These are phyloP conservation scores for Alosa alosa DNA, from an alignment of 2,113 vertebrate genomes.

Conservation along the genomic window DNA sequence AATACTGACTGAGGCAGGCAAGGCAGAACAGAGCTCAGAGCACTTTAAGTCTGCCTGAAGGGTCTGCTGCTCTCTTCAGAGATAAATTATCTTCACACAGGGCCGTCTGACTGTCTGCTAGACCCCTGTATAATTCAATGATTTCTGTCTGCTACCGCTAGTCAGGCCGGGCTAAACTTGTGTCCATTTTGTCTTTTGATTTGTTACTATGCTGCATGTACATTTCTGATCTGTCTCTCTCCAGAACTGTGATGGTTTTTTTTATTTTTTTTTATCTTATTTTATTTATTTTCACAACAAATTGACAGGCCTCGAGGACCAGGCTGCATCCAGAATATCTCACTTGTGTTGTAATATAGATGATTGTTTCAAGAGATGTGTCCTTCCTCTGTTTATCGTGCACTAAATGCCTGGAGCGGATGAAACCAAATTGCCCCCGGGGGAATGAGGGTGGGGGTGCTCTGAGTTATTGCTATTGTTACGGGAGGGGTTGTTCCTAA, in stretches of 20 bases:
- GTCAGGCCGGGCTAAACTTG: not conserved
- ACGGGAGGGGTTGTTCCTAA: conserved; percentile 28
- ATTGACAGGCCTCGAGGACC: conserved; percentile 9
- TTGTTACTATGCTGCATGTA: not conserved
- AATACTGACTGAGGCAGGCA: not conserved
- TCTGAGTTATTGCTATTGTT: conserved; percentile 56
- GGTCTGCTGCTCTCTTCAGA: conserved; percentile 12
- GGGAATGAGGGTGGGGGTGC: not conserved
- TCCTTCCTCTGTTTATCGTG: conserved; percentile 51
- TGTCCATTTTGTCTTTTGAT: conserved; percentile 2
- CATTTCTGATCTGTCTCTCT: not conserved
- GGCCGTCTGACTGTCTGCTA: not conserved
- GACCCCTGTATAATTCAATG: conserved; percentile 32
- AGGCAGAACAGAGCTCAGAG: conserved; percentile 5
- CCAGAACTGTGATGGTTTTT: not conserved
- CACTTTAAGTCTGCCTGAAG: conserved; percentile 9
- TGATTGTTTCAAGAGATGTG: conserved; percentile 15
- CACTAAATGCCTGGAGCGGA: conserved; percentile 60
- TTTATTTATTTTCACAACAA: not conserved
- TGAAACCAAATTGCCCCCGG: conserved; percentile 61
- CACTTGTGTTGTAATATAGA: not conserved
- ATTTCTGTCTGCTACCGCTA: not conserved
- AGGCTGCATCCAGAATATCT: conserved; percentile 5
- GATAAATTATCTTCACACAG: conserved; percentile 29
- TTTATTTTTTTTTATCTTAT: not conserved